Conservation (phyloP, 2,113 vertebrate genomes). For the Thalassarche chlororhynchos region DNA sequence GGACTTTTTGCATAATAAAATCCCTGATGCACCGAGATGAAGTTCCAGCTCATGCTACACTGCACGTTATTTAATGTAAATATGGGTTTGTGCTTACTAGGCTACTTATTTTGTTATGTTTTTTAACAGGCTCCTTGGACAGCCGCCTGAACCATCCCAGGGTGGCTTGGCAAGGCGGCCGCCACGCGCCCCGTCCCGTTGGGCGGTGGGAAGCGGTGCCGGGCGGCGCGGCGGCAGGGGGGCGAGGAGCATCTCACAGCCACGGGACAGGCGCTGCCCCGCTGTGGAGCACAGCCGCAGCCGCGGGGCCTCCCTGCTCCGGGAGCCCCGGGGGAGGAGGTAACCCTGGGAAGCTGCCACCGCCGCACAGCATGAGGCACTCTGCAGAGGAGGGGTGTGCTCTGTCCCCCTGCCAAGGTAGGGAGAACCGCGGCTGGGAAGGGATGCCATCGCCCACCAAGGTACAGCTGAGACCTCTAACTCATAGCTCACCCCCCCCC, state of each 20-base stretch:
- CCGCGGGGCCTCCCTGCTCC: fast-evolving
- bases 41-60: neutral
- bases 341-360: neutral
- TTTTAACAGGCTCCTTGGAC: neutral
- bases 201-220: neutral
- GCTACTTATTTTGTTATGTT: fast-evolving
- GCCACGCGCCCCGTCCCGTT: fast-evolving
- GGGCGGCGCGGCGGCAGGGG: neutral
- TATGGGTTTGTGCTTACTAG: neutral
- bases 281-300: fast-evolving
- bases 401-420: fast-evolving
- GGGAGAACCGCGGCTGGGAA: fast-evolving
- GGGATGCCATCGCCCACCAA: fast-evolving
- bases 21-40: fast-evolving
- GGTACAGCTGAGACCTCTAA: neutral
- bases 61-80: neutral
- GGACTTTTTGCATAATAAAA: neutral
- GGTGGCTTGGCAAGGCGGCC: fast-evolving
- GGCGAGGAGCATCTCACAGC: neutral
- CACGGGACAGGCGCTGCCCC: fast-evolving
- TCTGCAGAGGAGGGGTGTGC: neutral
- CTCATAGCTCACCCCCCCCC: neutral
- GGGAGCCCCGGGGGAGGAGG: fast-evolving
- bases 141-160: neutral
- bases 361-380: fast-evolving